These are phyloP conservation scores for Heptranchias perlo DNA, from an alignment of 2,113 vertebrate genomes.

Conservation along the genomic window DNA sequence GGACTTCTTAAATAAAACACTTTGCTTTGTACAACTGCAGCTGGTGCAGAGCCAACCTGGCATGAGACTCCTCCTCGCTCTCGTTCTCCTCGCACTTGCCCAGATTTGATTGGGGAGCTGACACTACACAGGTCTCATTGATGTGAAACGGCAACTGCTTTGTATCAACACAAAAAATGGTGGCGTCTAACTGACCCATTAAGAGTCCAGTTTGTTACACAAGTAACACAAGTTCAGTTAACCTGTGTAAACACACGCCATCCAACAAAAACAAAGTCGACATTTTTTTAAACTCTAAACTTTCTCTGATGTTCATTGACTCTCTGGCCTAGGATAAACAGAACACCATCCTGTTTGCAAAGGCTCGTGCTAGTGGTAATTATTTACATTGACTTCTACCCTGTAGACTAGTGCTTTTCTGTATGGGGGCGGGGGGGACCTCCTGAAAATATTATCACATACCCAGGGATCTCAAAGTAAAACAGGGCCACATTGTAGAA, in stretches of 20 bases:
- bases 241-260: neutral
- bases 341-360: neutral
- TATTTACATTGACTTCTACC: neutral
- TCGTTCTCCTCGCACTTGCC: neutral
- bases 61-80: neutral
- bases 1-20: neutral
- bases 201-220: neutral
- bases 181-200: neutral
- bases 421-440: neutral
- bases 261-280: slow-evolving; percentile 12
- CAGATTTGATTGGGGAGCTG: neutral
- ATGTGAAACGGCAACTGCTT: neutral
- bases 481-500: neutral
- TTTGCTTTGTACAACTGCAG: neutral
- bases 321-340: neutral
- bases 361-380: neutral
- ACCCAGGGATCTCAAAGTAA: neutral
- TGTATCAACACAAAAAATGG: neutral
- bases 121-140: neutral
- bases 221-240: neutral
- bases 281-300: neutral
- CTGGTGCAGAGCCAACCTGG: neutral
- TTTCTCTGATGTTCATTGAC: neutral
- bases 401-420: neutral
- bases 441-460: neutral